phyloP scores from a whole-genome alignment of 2,113 vertebrate genomes.

The Athene cunicularia region DNA sequence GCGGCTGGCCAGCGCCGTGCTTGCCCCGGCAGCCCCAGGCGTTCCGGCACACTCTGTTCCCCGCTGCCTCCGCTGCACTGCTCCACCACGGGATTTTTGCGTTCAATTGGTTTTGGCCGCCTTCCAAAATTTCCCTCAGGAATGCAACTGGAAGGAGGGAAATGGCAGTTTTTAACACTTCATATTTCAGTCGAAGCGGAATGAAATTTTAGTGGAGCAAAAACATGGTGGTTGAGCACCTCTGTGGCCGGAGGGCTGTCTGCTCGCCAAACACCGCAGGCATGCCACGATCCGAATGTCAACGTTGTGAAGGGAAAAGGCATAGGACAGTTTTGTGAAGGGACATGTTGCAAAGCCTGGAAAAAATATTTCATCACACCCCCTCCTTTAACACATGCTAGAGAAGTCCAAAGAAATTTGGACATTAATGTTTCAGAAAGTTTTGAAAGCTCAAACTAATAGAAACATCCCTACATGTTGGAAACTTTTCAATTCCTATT shows the following conservation, averaged over 20 bases:
- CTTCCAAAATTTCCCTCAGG: slow-evolving; percentile 36
- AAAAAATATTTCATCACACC: background rate
- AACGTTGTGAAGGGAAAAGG: background rate
- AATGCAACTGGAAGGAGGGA: slow-evolving; percentile 7
- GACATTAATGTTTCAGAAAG: background rate
- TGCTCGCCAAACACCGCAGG: rapidly evolving
- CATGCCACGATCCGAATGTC: rapidly evolving
- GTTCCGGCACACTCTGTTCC: background rate
- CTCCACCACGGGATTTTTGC: background rate
- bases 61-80: rapidly evolving
- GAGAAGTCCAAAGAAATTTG: background rate
- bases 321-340: background rate
- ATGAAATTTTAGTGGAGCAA: background rate
- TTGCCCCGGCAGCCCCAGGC: background rate
- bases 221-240: background rate
- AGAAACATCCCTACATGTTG: background rate
- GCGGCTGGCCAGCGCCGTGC: rapidly evolving
- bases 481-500: background rate
- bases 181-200: background rate
- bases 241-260: background rate
- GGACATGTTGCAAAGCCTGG: background rate
- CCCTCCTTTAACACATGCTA: background rate
- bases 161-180: slow-evolving; percentile 17
- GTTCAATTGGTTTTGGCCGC: background rate
- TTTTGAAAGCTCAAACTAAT: background rate